phyloP scores from a whole-genome alignment of 1,140 invertebrate genomes.

The Dendroctonus ponderosae region DNA sequence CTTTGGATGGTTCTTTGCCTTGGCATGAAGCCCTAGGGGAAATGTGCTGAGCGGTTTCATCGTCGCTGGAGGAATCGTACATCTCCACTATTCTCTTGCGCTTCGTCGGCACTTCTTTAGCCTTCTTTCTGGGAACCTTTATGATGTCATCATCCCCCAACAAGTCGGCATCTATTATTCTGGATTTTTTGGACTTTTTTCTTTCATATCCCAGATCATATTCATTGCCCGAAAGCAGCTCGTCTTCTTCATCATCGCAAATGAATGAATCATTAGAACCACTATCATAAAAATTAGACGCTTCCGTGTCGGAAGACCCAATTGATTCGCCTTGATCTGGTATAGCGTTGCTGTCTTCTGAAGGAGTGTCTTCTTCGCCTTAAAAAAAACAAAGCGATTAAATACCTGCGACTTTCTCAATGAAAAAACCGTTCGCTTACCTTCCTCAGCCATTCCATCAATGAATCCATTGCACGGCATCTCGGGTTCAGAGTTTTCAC shows the following conservation, averaged over 20 bases:
- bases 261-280: constrained; percentile 42
- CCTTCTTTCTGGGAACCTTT: constrained; percentile 26
- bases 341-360: constrained; percentile 44
- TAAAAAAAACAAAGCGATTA: not conserved
- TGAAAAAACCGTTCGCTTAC: constrained; percentile 15
- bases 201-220: constrained; percentile 31
- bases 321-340: constrained; percentile 45
- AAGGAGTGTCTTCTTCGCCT: constrained; percentile 45
- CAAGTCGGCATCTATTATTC: constrained; percentile 24
- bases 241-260: constrained; percentile 37
- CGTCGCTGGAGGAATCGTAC: constrained; percentile 18
- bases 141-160: constrained; percentile 26
- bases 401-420: not conserved
- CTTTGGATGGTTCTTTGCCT: too few species aligned
- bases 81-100: constrained; percentile 28
- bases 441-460: constrained; percentile 37
- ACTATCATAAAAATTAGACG: constrained; percentile 35
- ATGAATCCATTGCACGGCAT: constrained; percentile 18
- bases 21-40: not conserved
- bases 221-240: constrained; percentile 35
- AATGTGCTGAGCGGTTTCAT: constrained; percentile 6
- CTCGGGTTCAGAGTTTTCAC: constrained; percentile 1
- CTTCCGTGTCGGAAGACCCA: constrained; percentile 35
- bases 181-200: constrained; percentile 20
- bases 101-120: constrained; percentile 17